Evolutionary conservation across 2,113 vertebrate species (phyloP).

Genomic region (Dolichallabes microphthalmus): DNA sequence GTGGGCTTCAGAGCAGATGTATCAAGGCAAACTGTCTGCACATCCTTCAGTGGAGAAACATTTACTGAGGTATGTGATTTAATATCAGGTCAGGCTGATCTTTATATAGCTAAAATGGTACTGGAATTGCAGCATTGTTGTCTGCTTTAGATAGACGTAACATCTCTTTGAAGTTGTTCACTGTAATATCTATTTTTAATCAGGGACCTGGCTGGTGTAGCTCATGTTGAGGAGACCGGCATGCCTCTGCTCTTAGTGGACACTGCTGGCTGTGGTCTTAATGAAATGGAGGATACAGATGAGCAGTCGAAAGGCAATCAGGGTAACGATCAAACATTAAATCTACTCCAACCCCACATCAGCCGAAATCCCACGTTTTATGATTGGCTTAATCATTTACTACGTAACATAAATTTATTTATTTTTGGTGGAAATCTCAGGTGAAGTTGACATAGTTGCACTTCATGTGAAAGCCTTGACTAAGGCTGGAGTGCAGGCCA

Average conservation of each 20-base stretch:
- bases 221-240: constrained; percentile 80
- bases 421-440: constrained; percentile 64
- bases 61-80: constrained; percentile 80
- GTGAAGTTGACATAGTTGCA: constrained; percentile 85
- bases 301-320: constrained; percentile 91
- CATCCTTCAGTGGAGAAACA: constrained; percentile 83
- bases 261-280: constrained; percentile 87
- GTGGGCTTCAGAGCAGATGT: constrained; percentile 91
- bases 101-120: background rate
- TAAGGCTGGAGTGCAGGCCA: constrained; percentile 81
- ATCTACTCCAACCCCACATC: background rate
- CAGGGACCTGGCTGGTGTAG: constrained; percentile 86
- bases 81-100: background rate
- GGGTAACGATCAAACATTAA: constrained; percentile 67
- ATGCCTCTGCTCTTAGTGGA: constrained; percentile 84
- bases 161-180: background rate
- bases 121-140: background rate
- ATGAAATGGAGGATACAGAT: constrained; percentile 83
- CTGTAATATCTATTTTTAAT: background rate
- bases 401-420: background rate
- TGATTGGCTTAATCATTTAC: background rate
- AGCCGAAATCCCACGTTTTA: background rate
- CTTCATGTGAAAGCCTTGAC: constrained; percentile 84
- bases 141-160: background rate
- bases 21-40: constrained; percentile 77